Conservation (phyloP, 2,797 vertebrate genomes). For the Scleropages formosus region DNA sequence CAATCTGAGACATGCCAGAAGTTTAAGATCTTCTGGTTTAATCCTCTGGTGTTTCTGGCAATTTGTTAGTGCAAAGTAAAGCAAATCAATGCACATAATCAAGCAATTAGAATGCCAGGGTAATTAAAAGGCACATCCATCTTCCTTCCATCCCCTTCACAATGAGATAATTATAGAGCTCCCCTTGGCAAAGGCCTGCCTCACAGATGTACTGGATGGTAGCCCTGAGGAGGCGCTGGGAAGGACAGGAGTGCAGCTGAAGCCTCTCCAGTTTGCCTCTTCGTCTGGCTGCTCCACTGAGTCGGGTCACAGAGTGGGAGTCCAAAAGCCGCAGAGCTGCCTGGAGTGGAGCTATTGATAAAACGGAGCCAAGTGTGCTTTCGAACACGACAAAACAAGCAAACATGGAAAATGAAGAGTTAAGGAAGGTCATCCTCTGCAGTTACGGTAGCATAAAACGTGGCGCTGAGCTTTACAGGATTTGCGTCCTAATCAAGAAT, state of each 20-base stretch:
- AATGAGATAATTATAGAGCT: slow-evolving; percentile 19
- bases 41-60: slow-evolving; percentile 54
- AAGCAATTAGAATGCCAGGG: slow-evolving; percentile 69
- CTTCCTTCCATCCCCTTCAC: slow-evolving; percentile 17
- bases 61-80: slow-evolving; percentile 71
- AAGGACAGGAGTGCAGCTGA: neutral
- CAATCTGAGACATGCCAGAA: neutral
- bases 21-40: slow-evolving; percentile 39
- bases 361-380: neutral
- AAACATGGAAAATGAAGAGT: neutral
- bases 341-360: neutral
- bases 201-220: slow-evolving; percentile 39
- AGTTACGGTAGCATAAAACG: neutral
- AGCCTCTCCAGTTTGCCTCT: neutral
- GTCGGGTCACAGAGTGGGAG: neutral
- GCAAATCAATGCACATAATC: slow-evolving; percentile 66
- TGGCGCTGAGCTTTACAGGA: too few species aligned
- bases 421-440: neutral
- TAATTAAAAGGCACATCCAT: slow-evolving; percentile 64
- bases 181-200: slow-evolving; percentile 3
- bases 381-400: neutral
- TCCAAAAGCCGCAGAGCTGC: neutral
- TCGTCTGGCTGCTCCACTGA: neutral
- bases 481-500: too few species aligned
- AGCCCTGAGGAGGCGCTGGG: neutral